Conservation (phyloP, 2,888 invertebrate genomes). For the Clepsis dumicolana region DNA sequence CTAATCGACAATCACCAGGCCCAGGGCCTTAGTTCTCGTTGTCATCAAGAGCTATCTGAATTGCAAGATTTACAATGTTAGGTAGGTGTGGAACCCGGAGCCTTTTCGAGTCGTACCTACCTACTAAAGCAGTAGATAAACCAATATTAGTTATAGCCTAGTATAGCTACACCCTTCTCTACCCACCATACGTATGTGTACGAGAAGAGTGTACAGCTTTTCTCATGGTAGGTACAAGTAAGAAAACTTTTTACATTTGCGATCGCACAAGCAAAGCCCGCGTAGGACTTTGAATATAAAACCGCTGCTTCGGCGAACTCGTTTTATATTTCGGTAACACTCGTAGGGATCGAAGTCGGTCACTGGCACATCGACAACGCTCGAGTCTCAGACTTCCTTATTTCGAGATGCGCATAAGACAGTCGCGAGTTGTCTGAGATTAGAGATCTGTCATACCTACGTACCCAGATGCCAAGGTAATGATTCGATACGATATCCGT, state of each 20-base stretch:
- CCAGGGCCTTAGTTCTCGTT: not conserved
- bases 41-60: not conserved
- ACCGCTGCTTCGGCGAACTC: slow-evolving; percentile 69
- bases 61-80: no score
- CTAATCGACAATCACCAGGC: not conserved
- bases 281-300: slow-evolving; percentile 46
- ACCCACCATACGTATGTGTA: no score
- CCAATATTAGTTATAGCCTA: no score
- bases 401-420: not conserved
- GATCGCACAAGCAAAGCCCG: not conserved
- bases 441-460: not conserved
- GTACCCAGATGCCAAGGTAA: not conserved
- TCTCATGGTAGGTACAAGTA: not conserved
- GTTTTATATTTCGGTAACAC: slow-evolving; percentile 60
- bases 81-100: no score
- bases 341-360: slow-evolving; percentile 59
- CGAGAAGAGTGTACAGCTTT: not conserved
- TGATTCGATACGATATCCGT: not conserved
- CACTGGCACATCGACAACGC: slow-evolving; percentile 55
- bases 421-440: not conserved
- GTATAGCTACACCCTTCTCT: no score
- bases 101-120: no score
- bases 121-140: no score
- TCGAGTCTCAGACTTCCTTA: not conserved
- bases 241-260: not conserved